Evolutionary conservation across 1,140 invertebrate species (phyloP).

Genomic region (Uloborus diversus): DNA sequence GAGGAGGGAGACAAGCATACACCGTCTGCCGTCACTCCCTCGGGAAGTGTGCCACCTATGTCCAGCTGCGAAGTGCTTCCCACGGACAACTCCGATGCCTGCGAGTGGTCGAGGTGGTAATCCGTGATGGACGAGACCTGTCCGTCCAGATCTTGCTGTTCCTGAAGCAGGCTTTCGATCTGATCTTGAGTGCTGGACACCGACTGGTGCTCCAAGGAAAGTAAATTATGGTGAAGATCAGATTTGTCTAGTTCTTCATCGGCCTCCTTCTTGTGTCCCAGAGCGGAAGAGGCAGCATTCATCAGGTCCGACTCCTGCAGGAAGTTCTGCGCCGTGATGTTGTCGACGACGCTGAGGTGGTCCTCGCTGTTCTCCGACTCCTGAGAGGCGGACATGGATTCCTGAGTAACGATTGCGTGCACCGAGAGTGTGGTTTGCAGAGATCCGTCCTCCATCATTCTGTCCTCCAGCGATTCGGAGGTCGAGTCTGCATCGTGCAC

Average conservation of each 20-base stretch:
- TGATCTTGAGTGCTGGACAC: conserved; percentile 28
- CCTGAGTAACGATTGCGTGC: conserved; percentile 31
- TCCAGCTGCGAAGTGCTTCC: conserved; percentile 34
- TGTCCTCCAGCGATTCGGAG: conserved; percentile 28
- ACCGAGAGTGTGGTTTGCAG: conserved; percentile 24
- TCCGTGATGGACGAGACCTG: conserved; percentile 15
- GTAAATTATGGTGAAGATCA: conserved; percentile 18
- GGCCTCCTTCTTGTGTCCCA: conserved; percentile 24
- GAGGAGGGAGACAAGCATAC: conserved; percentile 41
- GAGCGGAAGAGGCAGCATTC: conserved; percentile 41
- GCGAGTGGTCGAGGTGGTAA: conserved; percentile 41
- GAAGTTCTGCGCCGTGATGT: conserved; percentile 48
- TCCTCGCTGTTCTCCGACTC: conserved; percentile 30
- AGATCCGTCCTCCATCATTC: conserved; percentile 35
- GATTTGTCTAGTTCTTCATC: conserved; percentile 10
- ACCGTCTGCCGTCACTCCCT: conserved; percentile 31
- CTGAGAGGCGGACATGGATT: neutral
- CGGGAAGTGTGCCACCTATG: neutral
- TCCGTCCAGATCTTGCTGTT: conserved; percentile 34
- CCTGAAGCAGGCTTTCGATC: conserved; percentile 32
- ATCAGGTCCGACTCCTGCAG: conserved; percentile 37
- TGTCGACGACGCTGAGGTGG: conserved; percentile 34
- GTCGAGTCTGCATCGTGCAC: conserved; percentile 39
- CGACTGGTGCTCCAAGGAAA: conserved; percentile 27
- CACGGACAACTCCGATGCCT: conserved; percentile 33